These are phyloP conservation scores for Rhyacichthys aspro DNA, from an alignment of 2,797 vertebrate species.

Conservation along the genomic window DNA sequence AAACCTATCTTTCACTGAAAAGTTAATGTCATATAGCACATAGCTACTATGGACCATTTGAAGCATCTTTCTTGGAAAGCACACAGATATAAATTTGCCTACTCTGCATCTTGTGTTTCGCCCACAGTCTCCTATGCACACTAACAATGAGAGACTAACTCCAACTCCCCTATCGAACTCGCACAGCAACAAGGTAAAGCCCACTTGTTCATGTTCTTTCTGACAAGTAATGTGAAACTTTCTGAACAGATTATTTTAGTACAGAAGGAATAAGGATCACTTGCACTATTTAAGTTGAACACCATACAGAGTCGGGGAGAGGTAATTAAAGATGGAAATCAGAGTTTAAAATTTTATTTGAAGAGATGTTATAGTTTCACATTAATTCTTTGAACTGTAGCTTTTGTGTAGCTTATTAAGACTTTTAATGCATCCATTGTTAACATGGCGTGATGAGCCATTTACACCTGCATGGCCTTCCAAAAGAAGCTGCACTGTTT, in stretches of 20 bases:
- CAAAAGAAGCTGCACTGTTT: constrained; percentile 19
- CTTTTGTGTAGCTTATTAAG: not conserved
- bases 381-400: not conserved
- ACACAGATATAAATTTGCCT: constrained; percentile 27
- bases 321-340: constrained; percentile 5
- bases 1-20: constrained; percentile 14
- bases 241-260: constrained; percentile 1
- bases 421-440: no score
- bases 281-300: constrained; percentile 6
- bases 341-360: constrained; percentile 8
- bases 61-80: constrained; percentile 11
- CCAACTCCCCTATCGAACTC: constrained; percentile 48
- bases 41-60: constrained; percentile 13
- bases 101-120: constrained; percentile 39
- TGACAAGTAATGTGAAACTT: constrained; percentile 3
- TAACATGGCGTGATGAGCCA: constrained; percentile 58
- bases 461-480: constrained; percentile 36
- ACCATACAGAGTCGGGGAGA: constrained; percentile 15
- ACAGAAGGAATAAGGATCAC: not conserved
- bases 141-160: constrained; percentile 55
- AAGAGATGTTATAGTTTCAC: constrained; percentile 21
- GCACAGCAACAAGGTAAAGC: constrained; percentile 65
- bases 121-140: constrained; percentile 56
- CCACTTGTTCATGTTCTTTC: not conserved
- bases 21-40: constrained; percentile 10